Base-by-base conservation (phyloP, 2,888 invertebrate genomes). In the Zele albiditarsus region DNA sequence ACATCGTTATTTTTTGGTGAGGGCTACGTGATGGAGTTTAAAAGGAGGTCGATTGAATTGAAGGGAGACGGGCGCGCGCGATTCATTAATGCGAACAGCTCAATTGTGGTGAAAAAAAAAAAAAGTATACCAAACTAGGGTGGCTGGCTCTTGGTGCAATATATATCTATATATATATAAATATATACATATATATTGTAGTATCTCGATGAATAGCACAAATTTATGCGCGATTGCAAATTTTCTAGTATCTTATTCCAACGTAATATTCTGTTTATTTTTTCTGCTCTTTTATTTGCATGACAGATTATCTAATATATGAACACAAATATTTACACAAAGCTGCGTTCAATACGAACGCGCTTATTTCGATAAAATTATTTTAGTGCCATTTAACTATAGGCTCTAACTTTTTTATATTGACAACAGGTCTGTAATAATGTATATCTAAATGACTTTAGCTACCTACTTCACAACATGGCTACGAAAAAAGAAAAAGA, bases 371-470 rank as follows among this genome's bases (percentile, higher is more conserved):
- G 81, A 86, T 86, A 86, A 81, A 85, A 82, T 79, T 77, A 79
- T 69, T 77, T 82, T 84, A 84, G 83, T 83, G 81, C 82, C 83
- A 81, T 82, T 71, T 80, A 82, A 80, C 77, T 84, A 80, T 86
- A 84, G 86, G 84, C 83, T 84, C 85, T 86, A 88, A 84, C 8
- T n/a, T 53, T 79, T 84, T 86, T 82, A 84, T 88, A 88, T 88
- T 86, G 87, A 88, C 87, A 87, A 88, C 85, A 85, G 84, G 84
- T 86, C 83, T 84, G 84, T 84, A 83, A 82, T 81, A 80, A 74
- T 75, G 79, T 83, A 83, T 82, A 83, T 76, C 82, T 86, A 85
- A 84, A 84, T 81, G 70, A 85, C 79, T 38, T 85, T 82, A 80
- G 82, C 85, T 87, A 86, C 81, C 84, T 88, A 87, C 84, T 81